Percentiles rank a stretch among this genome's conserved stretches.
Conservation (phyloP, 2,888 invertebrate genomes). For the Syritta pipiens region DNA sequence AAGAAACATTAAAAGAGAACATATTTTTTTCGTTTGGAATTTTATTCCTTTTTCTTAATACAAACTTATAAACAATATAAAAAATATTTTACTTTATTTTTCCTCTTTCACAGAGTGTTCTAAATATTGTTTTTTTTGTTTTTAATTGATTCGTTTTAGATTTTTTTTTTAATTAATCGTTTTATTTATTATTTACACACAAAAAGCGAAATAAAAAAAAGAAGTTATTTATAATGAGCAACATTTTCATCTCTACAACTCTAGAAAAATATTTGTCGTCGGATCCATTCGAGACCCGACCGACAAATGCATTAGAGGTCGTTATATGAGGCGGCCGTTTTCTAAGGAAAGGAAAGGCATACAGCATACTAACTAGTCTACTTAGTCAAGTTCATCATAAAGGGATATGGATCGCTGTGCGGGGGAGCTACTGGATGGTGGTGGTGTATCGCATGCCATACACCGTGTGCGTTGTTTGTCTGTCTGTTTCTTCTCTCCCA, state of each 20-base stretch:
- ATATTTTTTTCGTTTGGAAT: constrained; percentile 40
- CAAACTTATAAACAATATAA: constrained; percentile 65
- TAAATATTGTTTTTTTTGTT: constrained; percentile 8
- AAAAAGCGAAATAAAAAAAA: constrained; percentile 20
- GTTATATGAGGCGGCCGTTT: background rate
- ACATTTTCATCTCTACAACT: constrained; percentile 1
- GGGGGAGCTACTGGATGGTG: constrained; percentile 23
- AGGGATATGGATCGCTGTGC: constrained; percentile 26
- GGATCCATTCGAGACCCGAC: constrained; percentile 4
- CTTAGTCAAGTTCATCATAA: background rate
- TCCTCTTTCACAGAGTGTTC: constrained; percentile 27
- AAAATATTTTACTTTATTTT: constrained; percentile 52
- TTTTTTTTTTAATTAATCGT: constrained; percentile 14
- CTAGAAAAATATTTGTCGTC: background rate
- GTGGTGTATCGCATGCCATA: constrained; percentile 12
- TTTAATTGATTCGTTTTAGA: constrained; percentile 11
- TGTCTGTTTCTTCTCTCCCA: constrained; percentile 37
- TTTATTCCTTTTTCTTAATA: constrained; percentile 64
- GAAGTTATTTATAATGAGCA: background rate
- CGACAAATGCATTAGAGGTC: background rate
- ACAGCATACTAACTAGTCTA: no score
- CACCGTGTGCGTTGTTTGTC: constrained; percentile 40
- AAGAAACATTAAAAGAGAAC: background rate
- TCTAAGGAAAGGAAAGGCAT: constrained; percentile 1
- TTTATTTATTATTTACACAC: constrained; percentile 48